phyloP scores from a whole-genome alignment of 2,797 vertebrate species.

The Ctenopoma multispine region DNA sequence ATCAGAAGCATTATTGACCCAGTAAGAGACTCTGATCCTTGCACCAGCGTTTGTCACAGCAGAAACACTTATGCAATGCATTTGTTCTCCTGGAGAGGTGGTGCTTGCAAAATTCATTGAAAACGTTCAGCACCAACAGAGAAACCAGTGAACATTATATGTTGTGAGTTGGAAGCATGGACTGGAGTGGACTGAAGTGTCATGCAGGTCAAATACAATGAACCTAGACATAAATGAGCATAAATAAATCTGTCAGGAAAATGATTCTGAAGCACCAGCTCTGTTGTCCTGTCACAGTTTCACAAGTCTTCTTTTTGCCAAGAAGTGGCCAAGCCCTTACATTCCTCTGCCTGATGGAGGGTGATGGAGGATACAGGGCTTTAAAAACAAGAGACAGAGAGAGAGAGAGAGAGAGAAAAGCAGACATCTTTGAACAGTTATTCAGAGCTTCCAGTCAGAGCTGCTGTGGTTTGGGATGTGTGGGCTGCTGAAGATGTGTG shows the following conservation, averaged over 20 bases:
- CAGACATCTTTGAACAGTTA: slow-evolving; percentile 71
- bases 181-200: too few relatives aligned
- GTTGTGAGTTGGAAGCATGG: too few relatives aligned
- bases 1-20: background rate
- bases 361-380: slow-evolving; percentile 49
- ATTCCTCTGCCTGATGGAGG: slow-evolving; percentile 66
- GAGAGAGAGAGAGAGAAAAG: slow-evolving; percentile 16
- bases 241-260: background rate
- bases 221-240: too few relatives aligned
- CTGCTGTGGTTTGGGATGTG: slow-evolving; percentile 55
- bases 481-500: slow-evolving; percentile 42
- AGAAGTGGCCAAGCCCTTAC: slow-evolving; percentile 52
- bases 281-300: slow-evolving; percentile 29
- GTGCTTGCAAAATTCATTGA: background rate
- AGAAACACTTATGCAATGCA: background rate
- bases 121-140: too few relatives aligned
- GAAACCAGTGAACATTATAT: too few relatives aligned
- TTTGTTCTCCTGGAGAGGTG: background rate
- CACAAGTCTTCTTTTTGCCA: slow-evolving; percentile 58
- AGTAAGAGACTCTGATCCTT: background rate
- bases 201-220: background rate
- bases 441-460: slow-evolving; percentile 58
- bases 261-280: background rate
- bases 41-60: slow-evolving; percentile 7
- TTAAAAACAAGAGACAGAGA: too few relatives aligned